Conservation (phyloP, 2,113 vertebrate genomes). For the Orycteropus afer region DNA sequence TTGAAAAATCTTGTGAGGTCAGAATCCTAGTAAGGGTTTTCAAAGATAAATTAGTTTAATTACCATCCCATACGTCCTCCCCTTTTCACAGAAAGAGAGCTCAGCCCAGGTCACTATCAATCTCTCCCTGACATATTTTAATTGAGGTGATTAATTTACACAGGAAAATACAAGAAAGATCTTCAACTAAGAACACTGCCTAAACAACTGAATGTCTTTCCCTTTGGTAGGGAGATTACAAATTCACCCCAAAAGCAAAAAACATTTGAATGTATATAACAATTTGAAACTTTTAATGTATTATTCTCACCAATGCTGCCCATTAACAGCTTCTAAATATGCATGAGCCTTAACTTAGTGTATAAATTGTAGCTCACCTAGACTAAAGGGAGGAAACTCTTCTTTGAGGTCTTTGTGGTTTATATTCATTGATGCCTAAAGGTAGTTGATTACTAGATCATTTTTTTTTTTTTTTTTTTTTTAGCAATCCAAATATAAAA, state of each 20-base stretch:
- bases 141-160: background rate
- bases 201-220: background rate
- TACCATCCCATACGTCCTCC: background rate
- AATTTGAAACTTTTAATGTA: constrained; percentile 11
- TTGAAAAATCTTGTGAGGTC: background rate
- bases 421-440: constrained; percentile 18
- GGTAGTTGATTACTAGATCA: background rate
- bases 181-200: constrained; percentile 18
- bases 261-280: background rate
- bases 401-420: background rate
- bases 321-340: background rate
- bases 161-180: background rate
- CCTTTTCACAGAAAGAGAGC: background rate
- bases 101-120: background rate
- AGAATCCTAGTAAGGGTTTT: background rate
- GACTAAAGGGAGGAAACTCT: constrained; percentile 8
- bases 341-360: background rate
- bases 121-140: background rate
- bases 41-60: background rate
- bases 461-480: no score
- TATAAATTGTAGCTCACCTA: background rate
- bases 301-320: constrained; percentile 24
- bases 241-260: constrained; percentile 23
- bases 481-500: constrained; percentile 17
- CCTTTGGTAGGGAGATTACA: constrained; percentile 32